These are phyloP conservation scores for Mobula birostris DNA, from an alignment of 2,113 vertebrate genomes.

Conservation along the genomic window DNA sequence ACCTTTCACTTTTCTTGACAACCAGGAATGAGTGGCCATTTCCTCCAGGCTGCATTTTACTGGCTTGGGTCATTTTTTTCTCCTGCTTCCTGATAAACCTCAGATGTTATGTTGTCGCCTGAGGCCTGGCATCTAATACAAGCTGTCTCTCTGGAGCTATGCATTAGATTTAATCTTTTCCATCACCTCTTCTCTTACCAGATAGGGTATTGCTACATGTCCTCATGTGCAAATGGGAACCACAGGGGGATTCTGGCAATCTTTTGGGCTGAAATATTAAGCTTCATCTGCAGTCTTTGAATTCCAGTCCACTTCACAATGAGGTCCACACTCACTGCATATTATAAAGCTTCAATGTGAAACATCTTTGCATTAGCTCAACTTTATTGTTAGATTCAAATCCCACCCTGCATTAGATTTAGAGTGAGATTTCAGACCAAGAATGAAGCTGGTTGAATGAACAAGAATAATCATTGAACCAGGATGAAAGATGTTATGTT, in stretches of 20 bases:
- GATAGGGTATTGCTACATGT: background rate
- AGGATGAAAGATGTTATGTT: background rate
- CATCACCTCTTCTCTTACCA: background rate
- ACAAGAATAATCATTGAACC: background rate
- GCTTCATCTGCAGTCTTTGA: background rate
- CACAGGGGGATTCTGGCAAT: background rate
- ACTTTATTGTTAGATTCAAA: no score
- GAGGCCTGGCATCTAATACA: background rate
- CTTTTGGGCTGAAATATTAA: background rate
- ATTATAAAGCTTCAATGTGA: background rate
- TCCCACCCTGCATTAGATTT: background rate
- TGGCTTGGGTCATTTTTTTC: background rate
- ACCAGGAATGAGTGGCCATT: background rate
- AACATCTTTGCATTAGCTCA: background rate
- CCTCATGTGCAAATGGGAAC: background rate
- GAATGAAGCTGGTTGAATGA: background rate
- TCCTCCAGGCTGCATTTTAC: background rate
- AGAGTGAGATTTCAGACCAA: background rate
- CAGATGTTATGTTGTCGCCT: background rate
- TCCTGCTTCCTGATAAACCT: background rate
- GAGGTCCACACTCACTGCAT: background rate
- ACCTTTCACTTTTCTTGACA: constrained; percentile 7
- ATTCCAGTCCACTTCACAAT: background rate
- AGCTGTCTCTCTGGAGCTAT: background rate
- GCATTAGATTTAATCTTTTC: background rate